Evolutionary conservation across 2,113 vertebrate genomes (phyloP), one percentile per base, ranked within the genome.

Genomic region (Lophochroa leadbeateri): DNA sequence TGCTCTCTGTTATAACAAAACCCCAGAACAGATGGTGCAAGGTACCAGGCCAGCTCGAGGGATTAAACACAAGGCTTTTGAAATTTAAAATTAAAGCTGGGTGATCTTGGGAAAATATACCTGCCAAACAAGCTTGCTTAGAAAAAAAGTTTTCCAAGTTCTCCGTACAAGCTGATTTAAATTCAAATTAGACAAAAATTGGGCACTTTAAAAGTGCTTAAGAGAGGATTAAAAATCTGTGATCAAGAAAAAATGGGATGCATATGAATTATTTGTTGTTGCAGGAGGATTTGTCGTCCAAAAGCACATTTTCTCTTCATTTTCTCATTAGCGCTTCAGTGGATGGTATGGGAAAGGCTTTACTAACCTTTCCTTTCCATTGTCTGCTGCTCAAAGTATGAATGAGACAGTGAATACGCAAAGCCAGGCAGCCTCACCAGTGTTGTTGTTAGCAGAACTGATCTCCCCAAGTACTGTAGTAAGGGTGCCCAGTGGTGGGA

Each of bases 11-110:
- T 98, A 97, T 97, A 98, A 98, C 97, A 98, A 98, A 98, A 98
- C 97, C 97, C 95, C 96, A 82, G 98, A 98, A 98, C 98, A 98
- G 98, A 98, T 98, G 98, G 98, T 94, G 96, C 97, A 98, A 98
- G 98, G 98, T 98, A 98, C 92, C 96, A 97, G 97, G 98, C 98
- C 98, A 98, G 97, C 97, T 98, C 98, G 97, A 97, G 97, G 98
- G 98, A 98, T 98, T 98, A 98, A 98, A 98, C 92, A 70, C 97
- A 97, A 98, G 96, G 97, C 98, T 98, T 98, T 98, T 98, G 98
- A 98, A 98, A 98, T 98, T 98, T 98, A 97, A 98, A 98, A 98
- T 98, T 98, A 98, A 98, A 98, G 98, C 98, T 98, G 97, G 96
- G 96, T 98, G 98, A 98, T 98, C 97, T 98, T 95, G 97, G 97